A percentile compares a stretch with the other conserved stretches of the same genome.
These are phyloP conservation scores for Zaprionus ghesquierei DNA, from an alignment of 1,140 invertebrate genomes.

Conservation along the genomic window DNA sequence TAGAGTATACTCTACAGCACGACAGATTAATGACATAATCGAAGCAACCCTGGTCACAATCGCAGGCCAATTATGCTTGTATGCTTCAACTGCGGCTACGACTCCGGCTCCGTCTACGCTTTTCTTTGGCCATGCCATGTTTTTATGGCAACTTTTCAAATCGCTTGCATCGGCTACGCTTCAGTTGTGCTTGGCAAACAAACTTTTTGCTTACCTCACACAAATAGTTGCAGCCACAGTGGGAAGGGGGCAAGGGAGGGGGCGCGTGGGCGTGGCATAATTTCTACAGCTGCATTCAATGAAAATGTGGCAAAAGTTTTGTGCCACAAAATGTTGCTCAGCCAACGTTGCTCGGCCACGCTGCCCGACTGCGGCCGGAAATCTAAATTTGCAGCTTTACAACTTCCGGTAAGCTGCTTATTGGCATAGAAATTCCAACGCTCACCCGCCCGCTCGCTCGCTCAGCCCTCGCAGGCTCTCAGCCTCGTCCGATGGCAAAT, in stretches of 20 bases:
- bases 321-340: slow-evolving; percentile 57
- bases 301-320: slow-evolving; percentile 72
- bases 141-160: slow-evolving; percentile 56
- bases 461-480: background rate
- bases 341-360: slow-evolving; percentile 20
- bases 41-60: slow-evolving; percentile 47
- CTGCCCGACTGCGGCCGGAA: slow-evolving; percentile 63
- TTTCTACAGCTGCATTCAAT: slow-evolving; percentile 52
- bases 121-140: slow-evolving; percentile 3
- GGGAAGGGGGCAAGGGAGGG: background rate
- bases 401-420: slow-evolving; percentile 80
- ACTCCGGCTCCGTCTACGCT: background rate
- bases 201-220: slow-evolving; percentile 78
- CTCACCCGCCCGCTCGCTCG: slow-evolving; percentile 16
- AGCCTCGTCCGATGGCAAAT: slow-evolving; percentile 50
- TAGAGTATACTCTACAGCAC: background rate
- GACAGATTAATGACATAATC: slow-evolving; percentile 67
- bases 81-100: background rate
- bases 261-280: slow-evolving; percentile 4
- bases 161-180: slow-evolving; percentile 69
- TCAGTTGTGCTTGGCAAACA: slow-evolving; percentile 61
- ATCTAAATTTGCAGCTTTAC: slow-evolving; percentile 81
- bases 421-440: slow-evolving; percentile 72
- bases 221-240: slow-evolving; percentile 51
- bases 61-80: slow-evolving; percentile 55